These are phyloP conservation scores for Pheosia gnoma DNA, from an alignment of 2,888 invertebrate species.

Conservation along the genomic window DNA sequence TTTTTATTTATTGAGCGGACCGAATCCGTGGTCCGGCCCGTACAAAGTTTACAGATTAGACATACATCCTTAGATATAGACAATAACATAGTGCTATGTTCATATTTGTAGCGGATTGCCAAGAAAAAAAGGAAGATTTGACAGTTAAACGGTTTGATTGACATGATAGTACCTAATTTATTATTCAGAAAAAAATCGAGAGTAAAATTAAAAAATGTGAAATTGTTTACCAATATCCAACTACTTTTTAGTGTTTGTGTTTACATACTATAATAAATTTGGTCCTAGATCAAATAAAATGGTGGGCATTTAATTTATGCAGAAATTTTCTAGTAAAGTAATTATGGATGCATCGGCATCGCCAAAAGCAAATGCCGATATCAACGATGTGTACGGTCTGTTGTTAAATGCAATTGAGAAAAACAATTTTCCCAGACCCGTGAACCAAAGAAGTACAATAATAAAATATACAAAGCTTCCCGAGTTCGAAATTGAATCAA, in stretches of 20 bases:
- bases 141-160: conserved; percentile 9
- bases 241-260: conserved; percentile 19
- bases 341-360: conserved; percentile 75
- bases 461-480: conserved; percentile 75
- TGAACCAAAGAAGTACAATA: conserved; percentile 59
- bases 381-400: conserved; percentile 54
- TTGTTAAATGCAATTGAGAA: conserved; percentile 54
- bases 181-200: conserved; percentile 24
- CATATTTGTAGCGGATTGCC: too few relatives aligned
- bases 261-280: conserved; percentile 14
- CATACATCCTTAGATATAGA: too few relatives aligned
- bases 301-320: conserved; percentile 27
- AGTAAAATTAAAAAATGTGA: conserved; percentile 48
- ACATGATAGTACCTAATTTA: conserved; percentile 19
- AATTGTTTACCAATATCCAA: conserved; percentile 30
- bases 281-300: conserved; percentile 22
- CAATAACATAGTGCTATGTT: too few relatives aligned
- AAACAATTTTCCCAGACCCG: conserved; percentile 41
- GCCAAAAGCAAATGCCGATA: conserved; percentile 53
- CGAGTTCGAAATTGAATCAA: conserved; percentile 59
- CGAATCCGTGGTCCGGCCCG: too few relatives aligned
- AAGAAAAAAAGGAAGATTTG: too few relatives aligned
- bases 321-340: conserved; percentile 37
- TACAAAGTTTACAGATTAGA: too few relatives aligned
- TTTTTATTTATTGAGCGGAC: too few relatives aligned